Base-by-base conservation (phyloP, 2,888 invertebrate species). In the Therioaphis trifolii region DNA sequence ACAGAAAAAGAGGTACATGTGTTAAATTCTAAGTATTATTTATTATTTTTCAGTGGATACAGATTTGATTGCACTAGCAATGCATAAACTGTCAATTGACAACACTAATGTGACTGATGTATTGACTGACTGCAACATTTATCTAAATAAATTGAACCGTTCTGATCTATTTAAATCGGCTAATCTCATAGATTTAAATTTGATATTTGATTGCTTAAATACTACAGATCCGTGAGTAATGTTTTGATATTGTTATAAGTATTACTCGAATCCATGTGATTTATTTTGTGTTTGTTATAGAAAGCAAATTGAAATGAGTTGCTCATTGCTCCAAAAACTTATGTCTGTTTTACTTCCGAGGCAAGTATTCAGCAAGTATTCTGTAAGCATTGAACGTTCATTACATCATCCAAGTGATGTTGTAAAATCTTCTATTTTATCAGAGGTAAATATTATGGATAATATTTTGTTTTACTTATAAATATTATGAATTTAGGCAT, bases 131-230 rank as follows among this genome's bases (percentile, higher is more conserved):
- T 82, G 74, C n/a, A 74, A 82, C 24, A 82, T 82, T 27, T 82
- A 82, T 74, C 24, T 82, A 9, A 52, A 12, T 24, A 52, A 52
- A 52, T n/a, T 66, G 35, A 82, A 72, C 18, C 74, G 82, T 24
- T 40, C 40, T 15, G 63, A 82, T 35, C 4, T 74, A 40, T 35
- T 35, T 4, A 63, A 74, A 82, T 24, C 82, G 0, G 82, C 63
- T 14, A 49, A 7, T 0, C 7, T 82, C 61, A 74, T 91, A 24
- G 91, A 91, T 85, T 90, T 93, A 80, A 89, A 92, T 0, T 89
- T 91, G 86, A 90, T 94, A 82, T 91, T 93, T 85, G 91, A 92
- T 63, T 93, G 93, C 86, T 88, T 93, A 49, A 92, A 93, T 87
- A 89, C 90, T 84, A 89, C 90, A 12, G 90, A 90, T 79, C 87